Evolutionary conservation across 2,113 vertebrate genomes (phyloP), one percentile per base, ranked within the genome.

Genomic region (Syngnathus floridae): DNA sequence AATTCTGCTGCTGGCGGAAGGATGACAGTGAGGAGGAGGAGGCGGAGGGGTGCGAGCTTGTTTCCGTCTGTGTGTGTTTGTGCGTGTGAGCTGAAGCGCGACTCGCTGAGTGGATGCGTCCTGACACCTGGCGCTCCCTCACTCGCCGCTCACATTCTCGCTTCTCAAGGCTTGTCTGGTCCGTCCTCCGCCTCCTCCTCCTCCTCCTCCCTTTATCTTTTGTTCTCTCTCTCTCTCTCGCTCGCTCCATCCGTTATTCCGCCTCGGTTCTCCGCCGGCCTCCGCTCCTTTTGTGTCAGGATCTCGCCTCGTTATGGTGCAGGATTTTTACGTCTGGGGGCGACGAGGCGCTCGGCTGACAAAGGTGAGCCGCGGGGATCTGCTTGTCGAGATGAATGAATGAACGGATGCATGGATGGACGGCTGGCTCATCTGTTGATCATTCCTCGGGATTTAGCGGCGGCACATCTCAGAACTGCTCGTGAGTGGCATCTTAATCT

Each of bases 71-170:
- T 69, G 68, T 57, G 64, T 65, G 65, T 65, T 58, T 76, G 79
- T 73, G 73, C 65, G 60, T 59, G 70, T 60, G 62, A 17, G 70
- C 69, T 72, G 22, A 35, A 64, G 69, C 43, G 68, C 7, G 43
- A 45, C 75, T 75, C 64, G 31, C 43, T 81, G 77, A 79, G 80
- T 84, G 79, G 81, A 78, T 83, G 81, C 64, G 72, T 73, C 62
- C 79, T 78, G 81, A 87, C 89, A 90, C 88, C 86, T 89, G 84
- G 81, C 41, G 78, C 86, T 86, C 59, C 64, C 70, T 81, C 78
- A 68, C 76, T 76, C 57, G 58, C 84, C 54, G 77, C 76, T 83
- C 85, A 86, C 79, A 85, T 84, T 73, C 84, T 82, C 69, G 81
- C 81, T 85, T 84, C 82, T 81, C 79, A 73, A 17, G 58, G 73